Conservation (phyloP, 2,797 vertebrate genomes). For the Schizopygopsis pylzovi region DNA sequence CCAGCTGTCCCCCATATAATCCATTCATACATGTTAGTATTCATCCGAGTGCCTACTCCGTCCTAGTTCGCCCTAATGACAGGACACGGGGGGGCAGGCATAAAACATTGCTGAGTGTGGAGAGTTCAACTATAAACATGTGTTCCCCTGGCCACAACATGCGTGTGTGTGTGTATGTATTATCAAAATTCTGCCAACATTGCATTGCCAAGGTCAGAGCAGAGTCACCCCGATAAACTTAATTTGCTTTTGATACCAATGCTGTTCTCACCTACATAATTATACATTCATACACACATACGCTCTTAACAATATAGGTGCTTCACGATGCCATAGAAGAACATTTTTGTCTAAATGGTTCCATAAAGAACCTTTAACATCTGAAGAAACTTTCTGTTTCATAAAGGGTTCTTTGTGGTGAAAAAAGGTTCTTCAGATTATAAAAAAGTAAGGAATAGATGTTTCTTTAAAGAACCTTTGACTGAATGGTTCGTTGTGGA, state of each 20-base stretch:
- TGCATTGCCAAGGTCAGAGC: slow-evolving; percentile 39
- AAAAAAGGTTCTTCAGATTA: too few species aligned
- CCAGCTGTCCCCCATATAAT: slow-evolving; percentile 30
- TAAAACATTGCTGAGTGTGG: slow-evolving; percentile 41
- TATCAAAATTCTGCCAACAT: slow-evolving; percentile 20
- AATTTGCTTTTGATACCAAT: slow-evolving; percentile 33
- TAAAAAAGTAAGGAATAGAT: too few species aligned
- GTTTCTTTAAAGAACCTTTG: too few species aligned
- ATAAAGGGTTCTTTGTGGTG: too few species aligned
- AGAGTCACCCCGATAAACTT: slow-evolving; percentile 27
- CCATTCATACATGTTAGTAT: slow-evolving; percentile 38
- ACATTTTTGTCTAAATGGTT: too few species aligned
- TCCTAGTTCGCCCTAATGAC: slow-evolving; percentile 32
- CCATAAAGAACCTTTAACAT: too few species aligned
- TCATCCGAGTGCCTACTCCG: slow-evolving; percentile 25
- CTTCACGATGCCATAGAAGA: too few species aligned
- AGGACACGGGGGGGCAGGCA: slow-evolving; percentile 33
- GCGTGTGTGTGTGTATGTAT: neutral
- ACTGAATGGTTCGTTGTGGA: too few species aligned
- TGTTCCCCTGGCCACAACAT: slow-evolving; percentile 40
- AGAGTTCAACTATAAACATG: slow-evolving; percentile 55
- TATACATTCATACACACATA: slow-evolving; percentile 7
- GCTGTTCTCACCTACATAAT: slow-evolving; percentile 23
- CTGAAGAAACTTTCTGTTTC: too few species aligned
- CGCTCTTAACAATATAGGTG: too few species aligned